These are phyloP conservation scores for Microplitis deprimator DNA, from an alignment of 2,888 invertebrate genomes.

Conservation along the genomic window DNA sequence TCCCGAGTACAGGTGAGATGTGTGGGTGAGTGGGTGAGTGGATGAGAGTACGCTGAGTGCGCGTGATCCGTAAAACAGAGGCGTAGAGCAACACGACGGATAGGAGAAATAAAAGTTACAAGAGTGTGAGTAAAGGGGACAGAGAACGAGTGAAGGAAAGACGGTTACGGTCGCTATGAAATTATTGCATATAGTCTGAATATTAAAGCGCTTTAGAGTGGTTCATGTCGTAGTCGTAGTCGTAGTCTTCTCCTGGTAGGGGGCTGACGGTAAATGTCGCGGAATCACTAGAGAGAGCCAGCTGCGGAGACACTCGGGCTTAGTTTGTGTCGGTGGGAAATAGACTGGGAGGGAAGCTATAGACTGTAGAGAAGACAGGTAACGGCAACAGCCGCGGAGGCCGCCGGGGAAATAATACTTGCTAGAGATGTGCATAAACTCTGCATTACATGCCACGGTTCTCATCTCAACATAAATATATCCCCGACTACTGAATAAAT, in stretches of 20 bases:
- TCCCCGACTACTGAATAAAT: slow-evolving; percentile 32
- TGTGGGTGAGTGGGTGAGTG: slow-evolving; percentile 17
- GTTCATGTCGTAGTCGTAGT: slow-evolving; percentile 52
- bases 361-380: slow-evolving; percentile 35
- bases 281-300: slow-evolving; percentile 48
- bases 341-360: slow-evolving; percentile 43
- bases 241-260: not conserved
- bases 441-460: slow-evolving; percentile 67
- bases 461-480: slow-evolving; percentile 54
- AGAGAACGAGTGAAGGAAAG: slow-evolving; percentile 41
- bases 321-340: slow-evolving; percentile 45
- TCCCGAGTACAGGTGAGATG: not conserved
- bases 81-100: slow-evolving; percentile 31
- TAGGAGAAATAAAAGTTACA: too few relatives aligned
- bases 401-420: slow-evolving; percentile 71
- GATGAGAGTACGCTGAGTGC: slow-evolving; percentile 32
- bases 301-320: slow-evolving; percentile 27
- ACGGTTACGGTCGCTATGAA: slow-evolving; percentile 66
- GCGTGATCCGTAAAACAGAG: slow-evolving; percentile 43
- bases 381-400: slow-evolving; percentile 61
- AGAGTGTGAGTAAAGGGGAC: slow-evolving; percentile 25
- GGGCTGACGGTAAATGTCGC: slow-evolving; percentile 53
- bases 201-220: slow-evolving; percentile 69
- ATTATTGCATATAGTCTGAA: slow-evolving; percentile 72
- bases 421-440: slow-evolving; percentile 70